Evolutionary conservation across 2,797 vertebrate genomes (phyloP), one percentile per base, ranked within the genome.

Genomic region (Glyptemys insculpta): DNA sequence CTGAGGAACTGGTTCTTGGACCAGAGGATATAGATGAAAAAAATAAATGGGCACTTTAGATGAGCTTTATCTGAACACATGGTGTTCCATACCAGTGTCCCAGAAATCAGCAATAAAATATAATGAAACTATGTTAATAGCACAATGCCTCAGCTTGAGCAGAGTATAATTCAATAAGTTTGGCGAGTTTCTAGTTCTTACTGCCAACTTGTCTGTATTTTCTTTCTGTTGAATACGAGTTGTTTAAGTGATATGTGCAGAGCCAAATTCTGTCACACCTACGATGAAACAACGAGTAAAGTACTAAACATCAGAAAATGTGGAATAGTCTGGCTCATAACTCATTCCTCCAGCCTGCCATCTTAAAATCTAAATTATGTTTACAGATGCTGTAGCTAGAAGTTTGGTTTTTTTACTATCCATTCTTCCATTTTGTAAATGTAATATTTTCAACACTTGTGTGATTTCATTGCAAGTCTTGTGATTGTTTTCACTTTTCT

Each of bases 11-110:
- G 53, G 53, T 21, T 54, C 53, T 54, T 54, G 21, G 53, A 54
- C 53, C 53, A 54, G 53, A 54, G 53, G 53, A 54, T 54, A 8
- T 54, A 54, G 53, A 54, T 54, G 53, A 54, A 54, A 53, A 54
- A 54, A 91, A 91, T 86, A 95, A 80, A 92, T 41, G 89, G 53
- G 41, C 56, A 47, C 85, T 95, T 94, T 80, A 88, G 79, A 92
- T 85, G 56, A 89, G 56, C 29, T 94, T 97, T 96, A 97, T 96
- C 94, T 94, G 96, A 95, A 95, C 37, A 97, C 95, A 91, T 9
- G 44, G 52, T 83, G 89, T 93, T 96, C 87, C 84, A 76, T 37
- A 94, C 19, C 49, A 88, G 81, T 15, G 52, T 68, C 44, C 76
- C 80, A 88, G 83, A 72, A 95, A 95, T 89, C 83, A 87, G 81